phyloP scores from a whole-genome alignment of 1,140 invertebrate species.

The Halictus rubicundus region DNA sequence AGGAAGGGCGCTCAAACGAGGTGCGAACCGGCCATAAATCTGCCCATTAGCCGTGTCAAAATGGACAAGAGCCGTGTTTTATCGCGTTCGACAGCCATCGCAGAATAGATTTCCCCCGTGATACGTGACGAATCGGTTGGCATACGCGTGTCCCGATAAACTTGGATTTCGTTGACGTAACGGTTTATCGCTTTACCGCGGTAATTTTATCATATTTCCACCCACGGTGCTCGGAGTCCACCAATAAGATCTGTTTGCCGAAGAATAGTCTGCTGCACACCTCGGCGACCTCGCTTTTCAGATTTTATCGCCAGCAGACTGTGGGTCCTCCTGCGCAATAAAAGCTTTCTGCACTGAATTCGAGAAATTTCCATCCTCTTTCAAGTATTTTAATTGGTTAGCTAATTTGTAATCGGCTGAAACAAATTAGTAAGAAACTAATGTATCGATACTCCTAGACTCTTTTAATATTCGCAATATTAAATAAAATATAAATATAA shows the following conservation, averaged over 20 bases:
- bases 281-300: background rate
- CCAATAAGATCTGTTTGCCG: background rate
- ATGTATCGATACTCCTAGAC: too few species aligned
- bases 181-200: constrained; percentile 23
- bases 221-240: background rate
- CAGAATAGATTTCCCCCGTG: constrained; percentile 52
- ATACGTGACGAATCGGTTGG: constrained; percentile 59
- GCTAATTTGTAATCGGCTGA: too few species aligned
- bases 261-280: background rate
- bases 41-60: constrained; percentile 39
- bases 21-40: constrained; percentile 50
- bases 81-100: constrained; percentile 49
- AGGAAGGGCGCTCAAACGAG: constrained; percentile 42
- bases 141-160: constrained; percentile 45
- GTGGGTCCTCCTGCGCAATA: too few species aligned
- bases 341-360: too few species aligned
- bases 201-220: constrained; percentile 19
- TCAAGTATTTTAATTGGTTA: too few species aligned
- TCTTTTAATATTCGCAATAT: too few species aligned
- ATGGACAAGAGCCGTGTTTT: constrained; percentile 53
- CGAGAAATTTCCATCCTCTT: too few species aligned
- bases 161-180: constrained; percentile 35
- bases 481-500: too few species aligned
- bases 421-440: too few species aligned
- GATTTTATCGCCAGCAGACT: too few species aligned